Conservation (phyloP, 1,140 invertebrate species). For the Drosophila saltans region DNA sequence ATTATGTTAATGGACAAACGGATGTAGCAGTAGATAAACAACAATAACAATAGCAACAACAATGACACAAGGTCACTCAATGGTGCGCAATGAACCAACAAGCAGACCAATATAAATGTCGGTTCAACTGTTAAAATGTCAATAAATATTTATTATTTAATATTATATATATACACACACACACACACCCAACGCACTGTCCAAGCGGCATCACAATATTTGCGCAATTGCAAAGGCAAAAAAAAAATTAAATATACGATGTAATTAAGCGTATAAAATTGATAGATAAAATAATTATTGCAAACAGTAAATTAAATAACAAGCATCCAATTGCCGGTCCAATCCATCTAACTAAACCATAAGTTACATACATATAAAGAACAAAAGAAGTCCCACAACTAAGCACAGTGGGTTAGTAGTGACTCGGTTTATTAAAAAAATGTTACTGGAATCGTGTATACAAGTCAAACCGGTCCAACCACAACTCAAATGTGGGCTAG, state of each 20-base stretch:
- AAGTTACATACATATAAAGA: slow-evolving; percentile 35
- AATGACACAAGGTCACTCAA: slow-evolving; percentile 32
- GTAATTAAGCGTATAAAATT: slow-evolving; percentile 67
- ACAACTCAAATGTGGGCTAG: slow-evolving; percentile 44
- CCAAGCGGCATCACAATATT: slow-evolving; percentile 32
- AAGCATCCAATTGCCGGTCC: slow-evolving; percentile 50
- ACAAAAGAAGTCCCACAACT: slow-evolving; percentile 32
- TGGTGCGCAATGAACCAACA: slow-evolving; percentile 70
- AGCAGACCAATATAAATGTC: slow-evolving; percentile 73
- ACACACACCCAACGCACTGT: not conserved
- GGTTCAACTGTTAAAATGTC: slow-evolving; percentile 78
- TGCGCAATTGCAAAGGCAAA: slow-evolving; percentile 20
- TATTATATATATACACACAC: slow-evolving; percentile 39
- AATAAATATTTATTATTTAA: slow-evolving; percentile 80
- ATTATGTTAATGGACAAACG: slow-evolving; percentile 81
- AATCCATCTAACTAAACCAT: slow-evolving; percentile 66
- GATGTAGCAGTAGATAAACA: slow-evolving; percentile 70
- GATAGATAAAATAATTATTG: slow-evolving; percentile 79
- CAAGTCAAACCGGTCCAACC: slow-evolving; percentile 60
- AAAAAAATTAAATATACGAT: slow-evolving; percentile 41
- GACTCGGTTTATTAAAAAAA: not conserved
- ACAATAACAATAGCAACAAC: slow-evolving; percentile 30
- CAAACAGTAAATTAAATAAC: slow-evolving; percentile 73
- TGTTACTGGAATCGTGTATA: slow-evolving; percentile 10
- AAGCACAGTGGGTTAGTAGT: slow-evolving; percentile 64